phyloP scores from a whole-genome alignment of 2,888 invertebrate genomes.

The Hirtodrosophila duncani region DNA sequence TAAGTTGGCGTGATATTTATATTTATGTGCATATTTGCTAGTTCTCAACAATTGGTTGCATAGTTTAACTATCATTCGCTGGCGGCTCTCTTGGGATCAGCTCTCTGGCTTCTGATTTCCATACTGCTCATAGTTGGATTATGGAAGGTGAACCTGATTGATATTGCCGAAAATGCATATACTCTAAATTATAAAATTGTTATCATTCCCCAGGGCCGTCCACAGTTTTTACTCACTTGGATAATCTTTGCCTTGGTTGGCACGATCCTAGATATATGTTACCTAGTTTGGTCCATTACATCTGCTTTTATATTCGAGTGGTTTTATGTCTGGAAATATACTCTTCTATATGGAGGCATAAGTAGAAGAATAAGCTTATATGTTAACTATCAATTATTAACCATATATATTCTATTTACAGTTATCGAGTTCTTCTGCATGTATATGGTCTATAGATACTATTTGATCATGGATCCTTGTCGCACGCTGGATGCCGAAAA shows the following conservation, averaged over 20 bases:
- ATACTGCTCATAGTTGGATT: conserved; percentile 32
- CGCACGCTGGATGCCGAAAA: neutral
- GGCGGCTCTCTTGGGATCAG: conserved; percentile 12
- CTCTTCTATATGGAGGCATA: conserved; percentile 33
- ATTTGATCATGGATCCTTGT: conserved; percentile 1
- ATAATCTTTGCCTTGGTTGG: conserved; percentile 3
- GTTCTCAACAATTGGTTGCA: neutral
- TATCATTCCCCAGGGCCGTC: neutral
- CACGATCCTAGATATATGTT: neutral
- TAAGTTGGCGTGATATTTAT: conserved; percentile 11
- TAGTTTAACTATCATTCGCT: conserved; percentile 24
- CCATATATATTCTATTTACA: neutral
- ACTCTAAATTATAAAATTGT: neutral
- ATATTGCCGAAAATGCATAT: neutral
- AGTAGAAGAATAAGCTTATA: conserved; percentile 24
- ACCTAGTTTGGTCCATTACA: neutral
- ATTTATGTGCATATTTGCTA: neutral
- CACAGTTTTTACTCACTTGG: conserved; percentile 7
- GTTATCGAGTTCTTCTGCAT: conserved; percentile 37
- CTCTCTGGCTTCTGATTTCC: conserved; percentile 34
- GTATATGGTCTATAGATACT: conserved; percentile 38
- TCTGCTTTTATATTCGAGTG: neutral
- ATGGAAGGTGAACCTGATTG: conserved; percentile 23
- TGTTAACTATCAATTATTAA: neutral
- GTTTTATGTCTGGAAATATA: conserved; percentile 3